Percentiles rank a stretch among this genome's conserved stretches.
phyloP scores from a whole-genome alignment of 2,888 invertebrate species.

The Anaspis maculata region DNA sequence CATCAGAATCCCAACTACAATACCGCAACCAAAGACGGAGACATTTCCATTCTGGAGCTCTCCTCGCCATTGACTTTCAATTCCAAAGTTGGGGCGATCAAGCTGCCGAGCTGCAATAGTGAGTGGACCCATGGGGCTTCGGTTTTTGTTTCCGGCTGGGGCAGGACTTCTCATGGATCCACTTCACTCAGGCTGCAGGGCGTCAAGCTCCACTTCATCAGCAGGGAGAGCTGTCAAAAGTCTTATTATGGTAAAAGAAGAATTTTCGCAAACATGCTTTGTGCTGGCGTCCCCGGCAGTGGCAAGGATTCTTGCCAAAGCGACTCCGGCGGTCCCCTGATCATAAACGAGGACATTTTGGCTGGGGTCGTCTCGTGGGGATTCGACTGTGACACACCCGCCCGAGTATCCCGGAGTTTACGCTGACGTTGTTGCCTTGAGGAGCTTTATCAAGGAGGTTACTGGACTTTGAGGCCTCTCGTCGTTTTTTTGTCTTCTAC shows the following conservation, averaged over 20 bases:
- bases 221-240: constrained; percentile 43
- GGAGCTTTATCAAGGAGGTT: constrained; percentile 16
- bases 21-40: constrained; percentile 14
- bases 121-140: constrained; percentile 6
- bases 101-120: constrained; percentile 2
- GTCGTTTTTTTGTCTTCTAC: too few relatives aligned
- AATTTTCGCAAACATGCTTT: constrained; percentile 50
- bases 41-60: constrained; percentile 14
- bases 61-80: constrained; percentile 4
- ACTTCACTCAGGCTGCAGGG: constrained; percentile 7
- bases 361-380: constrained; percentile 30
- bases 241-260: constrained; percentile 30
- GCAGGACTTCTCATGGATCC: constrained; percentile 4
- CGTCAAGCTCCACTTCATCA: constrained; percentile 38
- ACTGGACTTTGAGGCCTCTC: constrained; percentile 19
- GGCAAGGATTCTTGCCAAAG: too few relatives aligned
- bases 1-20: constrained; percentile 12
- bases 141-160: constrained; percentile 9
- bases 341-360: constrained; percentile 35
- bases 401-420: constrained; percentile 26
- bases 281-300: too few relatives aligned
- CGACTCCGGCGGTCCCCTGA: too few relatives aligned
- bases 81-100: constrained; percentile 3
- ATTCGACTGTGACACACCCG: constrained; percentile 25
- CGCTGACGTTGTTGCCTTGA: constrained; percentile 21